phyloP scores from a whole-genome alignment of 2,888 invertebrate genomes.

The Aleiodes alternator region DNA sequence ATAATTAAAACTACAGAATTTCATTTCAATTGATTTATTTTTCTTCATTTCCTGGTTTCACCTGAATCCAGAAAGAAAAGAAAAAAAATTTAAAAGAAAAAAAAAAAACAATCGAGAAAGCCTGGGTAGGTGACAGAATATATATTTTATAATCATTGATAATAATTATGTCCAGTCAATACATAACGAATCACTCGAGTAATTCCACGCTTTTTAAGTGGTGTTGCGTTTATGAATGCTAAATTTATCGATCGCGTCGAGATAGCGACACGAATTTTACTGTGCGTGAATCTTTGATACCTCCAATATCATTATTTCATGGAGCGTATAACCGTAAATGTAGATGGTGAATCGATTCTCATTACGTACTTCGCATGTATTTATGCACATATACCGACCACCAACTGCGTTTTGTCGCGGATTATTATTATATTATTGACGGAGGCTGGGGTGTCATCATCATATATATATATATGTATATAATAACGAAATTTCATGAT shows the following conservation, averaged over 20 bases:
- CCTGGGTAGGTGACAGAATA: too few relatives aligned
- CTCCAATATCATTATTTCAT: slow-evolving; percentile 26
- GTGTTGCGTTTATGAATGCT: slow-evolving; percentile 7
- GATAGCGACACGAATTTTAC: slow-evolving; percentile 30
- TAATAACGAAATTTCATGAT: background rate
- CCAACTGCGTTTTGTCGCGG: background rate
- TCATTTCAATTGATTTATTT: too few relatives aligned
- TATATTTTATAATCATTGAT: slow-evolving; percentile 1
- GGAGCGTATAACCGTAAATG: slow-evolving; percentile 31
- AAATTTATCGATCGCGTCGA: slow-evolving; percentile 27
- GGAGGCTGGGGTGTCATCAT: slow-evolving; percentile 10
- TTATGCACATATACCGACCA: slow-evolving; percentile 27
- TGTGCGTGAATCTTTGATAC: slow-evolving; percentile 26
- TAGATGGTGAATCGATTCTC: slow-evolving; percentile 28
- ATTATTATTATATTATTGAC: slow-evolving; percentile 18
- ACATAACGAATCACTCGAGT: slow-evolving; percentile 54
- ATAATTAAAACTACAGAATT: too few relatives aligned
- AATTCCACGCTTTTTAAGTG: slow-evolving; percentile 57
- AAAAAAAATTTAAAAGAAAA: too few relatives aligned
- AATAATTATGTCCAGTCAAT: slow-evolving; percentile 42
- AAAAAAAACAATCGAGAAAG: too few relatives aligned
- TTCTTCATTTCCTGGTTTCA: too few relatives aligned
- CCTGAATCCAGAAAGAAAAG: too few relatives aligned
- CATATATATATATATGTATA: too few relatives aligned
- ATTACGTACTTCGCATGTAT: slow-evolving; percentile 20